These are phyloP conservation scores for Galaxias olidus DNA, from an alignment of 2,797 vertebrate species.

Conservation along the genomic window DNA sequence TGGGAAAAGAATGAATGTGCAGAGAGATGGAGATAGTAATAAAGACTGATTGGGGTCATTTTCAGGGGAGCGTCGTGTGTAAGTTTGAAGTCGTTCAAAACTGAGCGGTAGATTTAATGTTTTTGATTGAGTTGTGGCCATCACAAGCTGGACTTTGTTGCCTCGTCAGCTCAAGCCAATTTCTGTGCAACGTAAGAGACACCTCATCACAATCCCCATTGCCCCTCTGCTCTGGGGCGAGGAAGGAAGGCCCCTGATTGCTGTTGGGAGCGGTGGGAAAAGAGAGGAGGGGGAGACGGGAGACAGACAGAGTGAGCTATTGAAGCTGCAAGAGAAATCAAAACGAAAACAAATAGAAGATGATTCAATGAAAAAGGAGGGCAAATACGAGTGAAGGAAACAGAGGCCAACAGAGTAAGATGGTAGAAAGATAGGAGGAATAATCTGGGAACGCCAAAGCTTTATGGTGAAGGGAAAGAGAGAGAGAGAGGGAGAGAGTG, in stretches of 20 bases:
- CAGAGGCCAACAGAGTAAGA: conserved; percentile 16
- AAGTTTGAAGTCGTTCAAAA: no score
- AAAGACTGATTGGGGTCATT: conserved; percentile 29
- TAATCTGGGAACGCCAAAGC: no score
- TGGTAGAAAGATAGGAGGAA: neutral
- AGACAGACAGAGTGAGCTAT: neutral
- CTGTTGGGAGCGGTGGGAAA: conserved; percentile 36
- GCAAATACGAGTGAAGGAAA: conserved; percentile 7
- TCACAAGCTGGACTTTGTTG: conserved; percentile 30
- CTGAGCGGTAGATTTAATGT: conserved; percentile 43
- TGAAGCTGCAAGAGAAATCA: conserved; percentile 2
- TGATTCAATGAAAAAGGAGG: conserved; percentile 19
- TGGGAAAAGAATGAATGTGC: conserved; percentile 1
- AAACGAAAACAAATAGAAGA: no score
- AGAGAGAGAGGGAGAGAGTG: conserved; percentile 33
- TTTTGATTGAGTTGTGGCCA: conserved; percentile 31
- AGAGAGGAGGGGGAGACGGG: conserved; percentile 19
- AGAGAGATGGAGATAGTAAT: conserved; percentile 28
- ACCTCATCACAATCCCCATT: conserved; percentile 50
- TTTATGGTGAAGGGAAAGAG: neutral
- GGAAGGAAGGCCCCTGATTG: conserved; percentile 32
- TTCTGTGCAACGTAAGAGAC: conserved; percentile 48
- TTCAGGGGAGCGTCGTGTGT: conserved; percentile 34
- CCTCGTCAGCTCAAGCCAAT: conserved; percentile 33
- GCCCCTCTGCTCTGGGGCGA: neutral